These are phyloP conservation scores for Leptinotarsa undecemlineata DNA, from an alignment of 1,140 invertebrate genomes.

Conservation along the genomic window DNA sequence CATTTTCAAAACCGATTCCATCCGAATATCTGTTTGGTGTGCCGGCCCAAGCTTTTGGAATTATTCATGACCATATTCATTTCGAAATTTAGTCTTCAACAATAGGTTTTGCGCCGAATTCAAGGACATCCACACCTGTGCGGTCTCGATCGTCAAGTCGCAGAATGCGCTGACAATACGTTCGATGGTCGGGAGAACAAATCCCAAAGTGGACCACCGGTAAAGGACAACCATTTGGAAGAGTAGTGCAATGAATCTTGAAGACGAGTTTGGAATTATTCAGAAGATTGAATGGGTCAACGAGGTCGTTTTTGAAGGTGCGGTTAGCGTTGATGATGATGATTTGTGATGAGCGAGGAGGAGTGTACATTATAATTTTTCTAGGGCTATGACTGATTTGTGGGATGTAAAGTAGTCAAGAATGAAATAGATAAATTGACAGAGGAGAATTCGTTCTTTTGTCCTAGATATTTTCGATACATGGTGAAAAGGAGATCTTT, in stretches of 20 bases:
- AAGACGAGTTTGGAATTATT: constrained; percentile 14
- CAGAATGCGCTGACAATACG: constrained; percentile 15
- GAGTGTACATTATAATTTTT: too few relatives aligned
- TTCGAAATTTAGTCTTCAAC: background rate
- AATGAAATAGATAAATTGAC: too few relatives aligned
- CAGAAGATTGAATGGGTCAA: background rate
- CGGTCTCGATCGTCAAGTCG: constrained; percentile 21
- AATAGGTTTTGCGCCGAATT: background rate
- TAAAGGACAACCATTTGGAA: constrained; percentile 21
- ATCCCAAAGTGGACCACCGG: constrained; percentile 18
- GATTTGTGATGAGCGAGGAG: too few relatives aligned
- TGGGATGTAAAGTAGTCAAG: too few relatives aligned
- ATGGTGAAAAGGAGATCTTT: too few relatives aligned
- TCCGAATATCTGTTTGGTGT: background rate
- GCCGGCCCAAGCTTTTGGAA: background rate
- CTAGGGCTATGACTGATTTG: too few relatives aligned
- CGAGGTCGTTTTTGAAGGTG: background rate
- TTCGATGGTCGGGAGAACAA: constrained; percentile 1
- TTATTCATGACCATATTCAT: constrained; percentile 1
- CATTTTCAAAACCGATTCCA: background rate
- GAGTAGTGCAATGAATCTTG: constrained; percentile 23
- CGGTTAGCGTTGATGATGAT: too few relatives aligned
- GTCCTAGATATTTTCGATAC: too few relatives aligned
- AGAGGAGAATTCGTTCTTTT: too few relatives aligned
- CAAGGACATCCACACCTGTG: constrained; percentile 15